Percentiles rank a stretch among this genome's conserved stretches.
phyloP scores from a whole-genome alignment of 2,797 vertebrate genomes.

The Lepus townsendii region DNA sequence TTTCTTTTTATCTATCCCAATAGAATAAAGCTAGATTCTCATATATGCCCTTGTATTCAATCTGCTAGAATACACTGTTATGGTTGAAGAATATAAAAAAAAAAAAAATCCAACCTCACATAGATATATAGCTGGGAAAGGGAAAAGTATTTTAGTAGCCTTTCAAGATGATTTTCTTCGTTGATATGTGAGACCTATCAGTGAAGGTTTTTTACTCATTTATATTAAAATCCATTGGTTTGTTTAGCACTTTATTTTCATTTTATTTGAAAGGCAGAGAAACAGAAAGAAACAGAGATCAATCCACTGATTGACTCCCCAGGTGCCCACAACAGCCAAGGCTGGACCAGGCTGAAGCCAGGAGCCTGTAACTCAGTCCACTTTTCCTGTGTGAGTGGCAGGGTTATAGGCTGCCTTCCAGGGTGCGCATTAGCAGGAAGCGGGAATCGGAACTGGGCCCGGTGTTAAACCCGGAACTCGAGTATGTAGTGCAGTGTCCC shows the following conservation, averaged over 20 bases:
- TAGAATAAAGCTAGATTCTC: slow-evolving; percentile 32
- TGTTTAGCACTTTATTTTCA: background rate
- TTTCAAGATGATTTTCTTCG: slow-evolving; percentile 29
- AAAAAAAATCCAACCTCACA: background rate
- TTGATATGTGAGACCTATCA: slow-evolving; percentile 51
- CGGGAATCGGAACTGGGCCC: too few species aligned
- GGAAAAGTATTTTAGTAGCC: slow-evolving; percentile 34
- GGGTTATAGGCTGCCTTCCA: too few species aligned
- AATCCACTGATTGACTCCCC: too few species aligned
- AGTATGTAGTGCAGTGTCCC: too few species aligned
- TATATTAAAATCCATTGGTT: slow-evolving; percentile 38
- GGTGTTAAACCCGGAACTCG: too few species aligned
- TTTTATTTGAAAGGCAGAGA: too few species aligned
- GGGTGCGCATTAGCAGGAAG: too few species aligned
- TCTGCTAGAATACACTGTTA: slow-evolving; percentile 38
- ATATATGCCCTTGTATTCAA: slow-evolving; percentile 7
- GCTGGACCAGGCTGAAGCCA: too few species aligned
- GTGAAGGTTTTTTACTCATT: slow-evolving; percentile 22
- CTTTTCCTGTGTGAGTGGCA: too few species aligned
- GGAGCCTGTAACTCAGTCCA: too few species aligned
- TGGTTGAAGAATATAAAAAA: background rate
- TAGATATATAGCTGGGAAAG: background rate
- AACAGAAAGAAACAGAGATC: too few species aligned
- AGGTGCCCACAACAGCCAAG: too few species aligned
- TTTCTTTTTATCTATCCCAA: background rate